Evolutionary conservation across 2,888 invertebrate species (phyloP).

Genomic region (Nysson spinosus): DNA sequence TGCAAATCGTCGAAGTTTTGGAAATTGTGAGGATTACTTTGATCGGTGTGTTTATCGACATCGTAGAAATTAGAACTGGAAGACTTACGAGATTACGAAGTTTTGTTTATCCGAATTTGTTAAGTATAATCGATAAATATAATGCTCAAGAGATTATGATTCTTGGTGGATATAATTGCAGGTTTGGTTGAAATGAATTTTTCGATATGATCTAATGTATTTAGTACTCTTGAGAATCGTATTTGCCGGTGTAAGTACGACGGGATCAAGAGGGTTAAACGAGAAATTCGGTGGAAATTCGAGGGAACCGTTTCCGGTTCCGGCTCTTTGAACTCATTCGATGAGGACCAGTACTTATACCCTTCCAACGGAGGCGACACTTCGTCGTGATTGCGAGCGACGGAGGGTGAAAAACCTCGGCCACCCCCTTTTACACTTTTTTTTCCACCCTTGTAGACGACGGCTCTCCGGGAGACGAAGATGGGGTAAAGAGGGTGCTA

Average conservation of each 20-base stretch:
- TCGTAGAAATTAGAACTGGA: no score
- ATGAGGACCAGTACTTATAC: constrained; percentile 52
- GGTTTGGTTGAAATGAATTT: no score
- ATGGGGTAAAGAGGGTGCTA: constrained; percentile 10
- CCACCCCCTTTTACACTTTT: constrained; percentile 50
- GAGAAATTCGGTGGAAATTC: constrained; percentile 43
- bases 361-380: constrained; percentile 50
- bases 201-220: no score
- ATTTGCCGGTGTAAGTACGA: constrained; percentile 13
- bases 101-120: no score
- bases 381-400: constrained; percentile 60
- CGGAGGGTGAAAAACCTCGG: constrained; percentile 58
- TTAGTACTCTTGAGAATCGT: neutral
- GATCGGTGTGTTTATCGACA: no score
- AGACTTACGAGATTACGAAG: no score
- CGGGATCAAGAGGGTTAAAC: constrained; percentile 16
- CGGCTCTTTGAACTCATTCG: constrained; percentile 57
- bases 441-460: constrained; percentile 25
- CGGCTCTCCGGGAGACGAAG: constrained; percentile 18
- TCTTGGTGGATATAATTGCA: no score
- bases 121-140: no score
- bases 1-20: no score
- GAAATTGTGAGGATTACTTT: no score
- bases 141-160: no score
- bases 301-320: constrained; percentile 58